Conservation (phyloP, 1,140 invertebrate genomes). For the Pantala flavescens region DNA sequence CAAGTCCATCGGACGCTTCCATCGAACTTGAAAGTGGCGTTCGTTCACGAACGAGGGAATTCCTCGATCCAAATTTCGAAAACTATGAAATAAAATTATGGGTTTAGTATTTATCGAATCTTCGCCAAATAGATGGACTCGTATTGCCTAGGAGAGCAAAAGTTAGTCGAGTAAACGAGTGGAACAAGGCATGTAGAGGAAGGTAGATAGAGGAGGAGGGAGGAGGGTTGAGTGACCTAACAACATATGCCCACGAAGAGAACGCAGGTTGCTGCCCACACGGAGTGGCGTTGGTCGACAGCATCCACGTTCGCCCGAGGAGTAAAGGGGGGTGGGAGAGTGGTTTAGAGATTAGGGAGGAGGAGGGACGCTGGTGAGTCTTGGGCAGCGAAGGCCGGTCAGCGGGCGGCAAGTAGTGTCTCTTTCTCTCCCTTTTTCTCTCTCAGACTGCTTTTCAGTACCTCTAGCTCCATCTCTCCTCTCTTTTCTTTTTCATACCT, state of each 20-base stretch:
- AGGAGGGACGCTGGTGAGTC: not conserved
- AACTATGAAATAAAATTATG: too few species aligned
- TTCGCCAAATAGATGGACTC: too few species aligned
- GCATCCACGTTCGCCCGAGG: conserved; percentile 1
- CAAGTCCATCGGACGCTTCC: too few species aligned
- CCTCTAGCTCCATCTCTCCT: conserved; percentile 3
- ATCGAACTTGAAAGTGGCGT: too few species aligned
- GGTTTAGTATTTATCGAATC: too few species aligned
- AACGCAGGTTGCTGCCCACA: conserved; percentile 6
- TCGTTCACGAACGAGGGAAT: too few species aligned
- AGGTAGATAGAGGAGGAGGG: not conserved
- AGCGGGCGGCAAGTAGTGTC: not conserved
- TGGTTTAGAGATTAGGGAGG: conserved; percentile 8
- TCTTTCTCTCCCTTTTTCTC: not conserved
- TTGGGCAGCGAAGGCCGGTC: conserved; percentile 1
- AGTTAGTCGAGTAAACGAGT: too few species aligned
- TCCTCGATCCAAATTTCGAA: too few species aligned
- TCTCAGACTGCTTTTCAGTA: conserved; percentile 1
- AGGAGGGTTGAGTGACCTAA: conserved; percentile 4
- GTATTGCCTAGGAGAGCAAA: too few species aligned
- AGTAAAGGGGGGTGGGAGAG: not conserved
- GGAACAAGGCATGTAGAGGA: not conserved
- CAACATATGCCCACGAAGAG: not conserved
- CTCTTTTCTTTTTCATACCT: conserved; percentile 3
- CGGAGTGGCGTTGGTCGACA: not conserved